Evolutionary conservation across 2,797 vertebrate genomes (phyloP), one percentile per base, ranked within the genome.

Genomic region (Staurois parvus): DNA sequence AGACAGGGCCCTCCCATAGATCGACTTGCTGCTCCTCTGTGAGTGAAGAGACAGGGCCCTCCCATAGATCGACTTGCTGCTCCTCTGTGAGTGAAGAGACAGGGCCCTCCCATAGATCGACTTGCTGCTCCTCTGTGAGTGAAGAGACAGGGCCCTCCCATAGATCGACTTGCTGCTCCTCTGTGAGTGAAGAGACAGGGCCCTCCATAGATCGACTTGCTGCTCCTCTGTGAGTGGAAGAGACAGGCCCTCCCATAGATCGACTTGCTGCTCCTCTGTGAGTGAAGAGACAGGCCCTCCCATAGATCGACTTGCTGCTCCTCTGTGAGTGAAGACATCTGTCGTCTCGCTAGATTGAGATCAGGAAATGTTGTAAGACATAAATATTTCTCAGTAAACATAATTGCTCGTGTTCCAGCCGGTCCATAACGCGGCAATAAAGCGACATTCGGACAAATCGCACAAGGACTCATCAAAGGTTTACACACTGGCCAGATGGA

Each of bases 401-500:
- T 83, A 79, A 74, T 72, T n/a, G 66, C 40, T 68, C 75, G 10
- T 62, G 80, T 74, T 83, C 26, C 74, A 76, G 79, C 32, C 85
- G 48, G 66, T 83, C 69, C 48, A 66, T 69, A 79, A 75, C 52
- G 67, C 56, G 34, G 26, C 81, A 79, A 74, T 79, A 79, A 77
- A 79, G 73, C 59, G 85, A 83, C 85, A 83, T 83, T 68, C 79
- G 75, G 80, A 86, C 75, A 73, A 79, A 74, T 68, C 68, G 75
- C 68, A 73, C 68, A 62, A 78, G 59, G 85, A 26, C 59, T 81
- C 76, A 79, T 79, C 76, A 62, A 69, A 37, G 32, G 30, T 67
- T 69, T 77, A 83, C 77, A 30, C 40, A 19, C 21, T n/a, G 56
- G 74, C 79, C 85, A 86, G 85, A 86, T 86, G 85, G 85, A 82